Evolutionary conservation across 2,888 invertebrate genomes (phyloP).

Genomic region (Suillia variegata): DNA sequence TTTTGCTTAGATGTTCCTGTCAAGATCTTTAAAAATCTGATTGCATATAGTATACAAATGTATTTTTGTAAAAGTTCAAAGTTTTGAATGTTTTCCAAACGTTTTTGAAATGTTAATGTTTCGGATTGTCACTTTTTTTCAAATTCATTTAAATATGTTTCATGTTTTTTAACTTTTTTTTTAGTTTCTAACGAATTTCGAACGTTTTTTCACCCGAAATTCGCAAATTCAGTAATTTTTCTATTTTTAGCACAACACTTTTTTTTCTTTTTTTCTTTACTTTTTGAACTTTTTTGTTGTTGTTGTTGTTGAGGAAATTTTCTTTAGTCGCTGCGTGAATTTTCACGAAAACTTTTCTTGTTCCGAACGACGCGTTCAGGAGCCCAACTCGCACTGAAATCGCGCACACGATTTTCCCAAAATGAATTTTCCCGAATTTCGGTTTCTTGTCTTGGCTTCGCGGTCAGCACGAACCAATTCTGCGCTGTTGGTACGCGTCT

Average conservation of each 20-base stretch:
- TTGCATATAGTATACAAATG: too few species aligned
- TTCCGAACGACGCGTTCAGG: conserved; percentile 60
- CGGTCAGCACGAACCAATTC: too few species aligned
- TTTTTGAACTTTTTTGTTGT: not conserved
- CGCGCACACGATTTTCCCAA: conserved; percentile 48
- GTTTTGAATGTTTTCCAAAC: not conserved
- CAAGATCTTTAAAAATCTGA: too few species aligned
- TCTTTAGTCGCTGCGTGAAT: conserved; percentile 3
- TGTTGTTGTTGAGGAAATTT: too few species aligned
- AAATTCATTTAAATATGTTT: too few species aligned
- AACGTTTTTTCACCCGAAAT: not conserved
- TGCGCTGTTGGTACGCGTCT: not conserved
- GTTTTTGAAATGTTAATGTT: not conserved
- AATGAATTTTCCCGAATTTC: conserved; percentile 31
- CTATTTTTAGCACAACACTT: not conserved
- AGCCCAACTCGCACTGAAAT: conserved; percentile 62
- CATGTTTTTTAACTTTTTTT: not conserved
- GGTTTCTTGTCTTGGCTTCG: too few species aligned
- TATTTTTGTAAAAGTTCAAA: too few species aligned
- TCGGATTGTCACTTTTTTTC: too few species aligned
- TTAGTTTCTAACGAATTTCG: not conserved
- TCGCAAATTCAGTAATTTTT: not conserved
- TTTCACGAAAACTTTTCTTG: conserved; percentile 19
- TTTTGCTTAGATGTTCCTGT: too few species aligned
- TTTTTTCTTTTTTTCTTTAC: not conserved